Evolutionary conservation across 2,797 vertebrate genomes (phyloP).

Genomic region (Tadarida brasiliensis): DNA sequence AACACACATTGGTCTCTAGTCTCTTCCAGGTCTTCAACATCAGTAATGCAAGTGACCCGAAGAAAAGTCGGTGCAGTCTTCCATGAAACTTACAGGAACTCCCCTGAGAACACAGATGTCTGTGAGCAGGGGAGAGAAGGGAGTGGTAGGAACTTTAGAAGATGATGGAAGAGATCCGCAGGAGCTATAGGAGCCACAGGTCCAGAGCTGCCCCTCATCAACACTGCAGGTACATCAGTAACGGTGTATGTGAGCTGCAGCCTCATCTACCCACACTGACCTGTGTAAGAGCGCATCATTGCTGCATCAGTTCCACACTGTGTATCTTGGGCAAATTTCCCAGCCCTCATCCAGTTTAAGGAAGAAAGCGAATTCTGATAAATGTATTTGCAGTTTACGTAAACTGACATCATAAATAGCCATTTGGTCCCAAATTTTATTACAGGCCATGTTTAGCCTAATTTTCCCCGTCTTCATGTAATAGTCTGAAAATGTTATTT

Average conservation of each 20-base stretch:
- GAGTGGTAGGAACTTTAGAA: background rate
- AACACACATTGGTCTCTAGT: background rate
- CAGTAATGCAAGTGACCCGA: background rate
- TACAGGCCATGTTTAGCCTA: background rate
- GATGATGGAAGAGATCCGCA: background rate
- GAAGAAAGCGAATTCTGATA: background rate
- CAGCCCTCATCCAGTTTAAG: background rate
- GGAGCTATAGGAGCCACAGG: background rate
- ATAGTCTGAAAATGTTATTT: background rate
- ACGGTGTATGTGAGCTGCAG: background rate
- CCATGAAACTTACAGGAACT: background rate
- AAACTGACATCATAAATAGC: background rate
- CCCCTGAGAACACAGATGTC: no score
- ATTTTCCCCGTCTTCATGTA: background rate
- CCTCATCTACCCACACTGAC: no score
- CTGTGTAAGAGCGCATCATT: background rate
- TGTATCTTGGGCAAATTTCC: background rate
- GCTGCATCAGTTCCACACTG: background rate
- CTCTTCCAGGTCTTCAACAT: background rate
- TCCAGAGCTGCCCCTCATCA: background rate
- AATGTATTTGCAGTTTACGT: background rate
- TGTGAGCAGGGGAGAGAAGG: no score
- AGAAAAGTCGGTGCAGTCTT: background rate
- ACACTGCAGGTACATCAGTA: no score
- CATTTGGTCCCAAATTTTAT: background rate